Evolutionary conservation across 2,113 vertebrate genomes (phyloP).

Genomic region (Syrmaticus mikado): DNA sequence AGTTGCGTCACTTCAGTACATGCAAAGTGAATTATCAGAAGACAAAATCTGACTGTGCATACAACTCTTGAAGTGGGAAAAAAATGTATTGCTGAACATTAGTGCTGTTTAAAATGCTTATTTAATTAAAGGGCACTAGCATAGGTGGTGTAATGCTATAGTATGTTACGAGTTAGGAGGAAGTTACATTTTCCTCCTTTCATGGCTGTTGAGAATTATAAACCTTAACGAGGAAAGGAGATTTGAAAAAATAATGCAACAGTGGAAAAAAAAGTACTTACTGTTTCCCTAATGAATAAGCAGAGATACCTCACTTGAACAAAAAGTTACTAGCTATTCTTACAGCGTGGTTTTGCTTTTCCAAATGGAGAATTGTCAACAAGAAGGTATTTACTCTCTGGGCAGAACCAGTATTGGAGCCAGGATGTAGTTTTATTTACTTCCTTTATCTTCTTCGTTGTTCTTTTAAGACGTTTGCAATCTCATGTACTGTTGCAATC

Average conservation of each 20-base stretch:
- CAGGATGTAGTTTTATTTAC: constrained; percentile 1
- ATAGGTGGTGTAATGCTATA: background rate
- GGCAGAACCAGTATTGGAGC: constrained; percentile 24
- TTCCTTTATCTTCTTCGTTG: constrained; percentile 28
- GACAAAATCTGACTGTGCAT: background rate
- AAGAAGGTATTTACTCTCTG: constrained; percentile 50
- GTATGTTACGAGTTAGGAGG: background rate
- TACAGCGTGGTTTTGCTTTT: background rate
- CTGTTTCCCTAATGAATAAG: background rate
- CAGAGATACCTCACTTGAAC: background rate
- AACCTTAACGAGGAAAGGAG: background rate
- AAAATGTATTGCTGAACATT: background rate
- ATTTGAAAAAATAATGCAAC: background rate
- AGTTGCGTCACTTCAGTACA: background rate
- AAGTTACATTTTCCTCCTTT: background rate
- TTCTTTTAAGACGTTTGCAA: constrained; percentile 14
- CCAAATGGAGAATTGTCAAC: background rate
- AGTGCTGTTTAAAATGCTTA: background rate
- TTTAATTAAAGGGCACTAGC: background rate
- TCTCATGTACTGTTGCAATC: constrained; percentile 6
- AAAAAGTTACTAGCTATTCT: background rate
- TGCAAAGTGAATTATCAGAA: background rate
- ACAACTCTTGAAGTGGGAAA: background rate
- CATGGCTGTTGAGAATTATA: background rate
- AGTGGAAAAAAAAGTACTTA: background rate